Evolutionary conservation across 2,113 vertebrate genomes (phyloP), one percentile per base, ranked within the genome.

Genomic region (Anarrhichthys ocellatus): DNA sequence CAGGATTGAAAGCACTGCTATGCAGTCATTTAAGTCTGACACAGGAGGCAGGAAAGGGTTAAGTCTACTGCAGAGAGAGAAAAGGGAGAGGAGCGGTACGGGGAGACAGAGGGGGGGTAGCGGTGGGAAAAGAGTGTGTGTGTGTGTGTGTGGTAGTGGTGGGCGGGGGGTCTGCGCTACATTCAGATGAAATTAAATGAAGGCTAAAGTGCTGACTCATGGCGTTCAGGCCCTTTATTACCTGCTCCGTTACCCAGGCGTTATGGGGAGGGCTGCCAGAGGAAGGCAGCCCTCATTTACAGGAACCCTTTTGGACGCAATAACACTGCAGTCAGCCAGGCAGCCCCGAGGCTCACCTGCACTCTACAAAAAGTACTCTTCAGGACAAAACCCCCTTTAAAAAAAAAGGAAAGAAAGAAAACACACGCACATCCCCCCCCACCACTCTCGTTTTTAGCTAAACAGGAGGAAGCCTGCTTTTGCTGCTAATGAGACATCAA

Each of bases 181-280:
- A 90, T 91, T 93, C 87, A 89, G 88, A 91, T 94, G 77, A 93
- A 94, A 94, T 94, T 93, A 94, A 94, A 95, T 92, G 88, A 87
- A 92, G 84, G 86, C 91, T 93, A 91, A 93, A 95, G 91, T 93
- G 95, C 95, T 95, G 95, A 95, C 85, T 95, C 95, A 95, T 92
- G 86, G 90, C 89, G 66, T 92, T 91, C 86, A 82, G 78, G 80
- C 73, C 86, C 88, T 94, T 94, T 94, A 94, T 95, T 94, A 94
- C 91, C 90, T 91, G 90, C 88, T 90, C 93, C 80, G 92, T 92
- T 92, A 91, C 92, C 87, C 92, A 89, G 84, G 89, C 80, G 92
- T 92, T 93, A 89, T 90, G 83, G 87, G 88, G 86, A 77, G 88
- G 81, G 79, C 80, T 90, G 83, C 85, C 74, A 83, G 84, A 71